Evolutionary conservation across 2,113 vertebrate genomes (phyloP).

Genomic region (Ictidomys tridecemlineatus): DNA sequence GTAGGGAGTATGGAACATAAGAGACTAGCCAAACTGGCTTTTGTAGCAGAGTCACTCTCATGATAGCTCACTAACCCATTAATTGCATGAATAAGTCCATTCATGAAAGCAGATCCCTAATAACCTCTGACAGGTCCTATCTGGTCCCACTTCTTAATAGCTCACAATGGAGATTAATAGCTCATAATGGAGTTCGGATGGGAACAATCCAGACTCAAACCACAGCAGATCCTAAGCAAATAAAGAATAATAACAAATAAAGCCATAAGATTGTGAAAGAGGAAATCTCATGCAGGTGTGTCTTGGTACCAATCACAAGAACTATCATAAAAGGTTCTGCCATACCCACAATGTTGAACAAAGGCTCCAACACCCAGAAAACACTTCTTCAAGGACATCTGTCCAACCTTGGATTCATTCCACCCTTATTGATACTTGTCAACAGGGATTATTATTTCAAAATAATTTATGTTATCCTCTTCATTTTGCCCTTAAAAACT

Average conservation of each 20-base stretch:
- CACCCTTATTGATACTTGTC: not conserved
- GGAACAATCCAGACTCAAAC: not conserved
- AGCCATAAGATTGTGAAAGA: not conserved
- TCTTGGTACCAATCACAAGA: not conserved
- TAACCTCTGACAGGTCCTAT: not conserved
- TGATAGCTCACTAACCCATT: not conserved
- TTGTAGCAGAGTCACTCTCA: not conserved
- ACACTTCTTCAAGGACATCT: not conserved
- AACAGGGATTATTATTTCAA: not conserved
- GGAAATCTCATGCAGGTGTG: not conserved
- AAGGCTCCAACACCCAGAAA: not conserved
- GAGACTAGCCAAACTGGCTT: not conserved
- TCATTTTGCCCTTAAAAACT: not conserved
- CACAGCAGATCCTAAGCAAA: not conserved
- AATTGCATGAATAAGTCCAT: not conserved
- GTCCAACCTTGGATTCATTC: not conserved
- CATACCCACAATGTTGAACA: not conserved
- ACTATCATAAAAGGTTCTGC: not conserved
- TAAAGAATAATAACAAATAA: not conserved
- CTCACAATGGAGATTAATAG: not conserved
- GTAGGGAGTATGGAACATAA: not conserved
- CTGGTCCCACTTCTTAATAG: not conserved
- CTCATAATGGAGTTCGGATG: not conserved
- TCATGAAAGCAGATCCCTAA: not conserved
- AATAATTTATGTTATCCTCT: not conserved